Percentiles rank a stretch among this genome's conserved stretches.
phyloP scores from a whole-genome alignment of 1,140 invertebrate genomes.

The Octopus bimaculoides region DNA sequence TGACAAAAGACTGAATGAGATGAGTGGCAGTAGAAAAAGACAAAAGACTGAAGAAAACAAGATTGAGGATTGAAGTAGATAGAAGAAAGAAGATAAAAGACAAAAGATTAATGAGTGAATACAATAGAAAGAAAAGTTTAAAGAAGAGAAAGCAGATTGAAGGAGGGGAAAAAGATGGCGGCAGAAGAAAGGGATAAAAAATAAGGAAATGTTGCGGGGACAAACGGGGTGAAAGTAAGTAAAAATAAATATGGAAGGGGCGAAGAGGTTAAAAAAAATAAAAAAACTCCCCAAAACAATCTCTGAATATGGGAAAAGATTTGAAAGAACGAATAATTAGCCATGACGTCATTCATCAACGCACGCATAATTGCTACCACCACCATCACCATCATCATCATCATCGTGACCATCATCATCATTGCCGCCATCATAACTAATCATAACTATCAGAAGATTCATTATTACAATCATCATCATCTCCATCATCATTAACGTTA shows the following conservation, averaged over 20 bases:
- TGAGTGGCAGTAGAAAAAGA: background rate
- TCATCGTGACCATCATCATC: too few species aligned
- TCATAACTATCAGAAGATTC: too few species aligned
- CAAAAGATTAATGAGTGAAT: background rate
- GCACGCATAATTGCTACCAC: too few species aligned
- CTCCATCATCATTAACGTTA: too few species aligned
- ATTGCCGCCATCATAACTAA: too few species aligned
- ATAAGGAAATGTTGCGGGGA: background rate
- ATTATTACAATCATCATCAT: too few species aligned
- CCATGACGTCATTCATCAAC: too few species aligned
- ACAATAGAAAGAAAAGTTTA: background rate
- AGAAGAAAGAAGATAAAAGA: background rate
- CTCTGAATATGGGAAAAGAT: too few species aligned
- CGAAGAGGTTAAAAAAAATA: background rate
- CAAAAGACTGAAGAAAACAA: background rate
- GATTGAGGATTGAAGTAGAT: background rate
- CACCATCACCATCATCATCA: too few species aligned
- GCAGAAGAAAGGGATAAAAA: background rate
- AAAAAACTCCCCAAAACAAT: too few species aligned
- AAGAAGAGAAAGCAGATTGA: background rate
- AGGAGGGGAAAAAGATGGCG: background rate
- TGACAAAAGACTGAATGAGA: background rate
- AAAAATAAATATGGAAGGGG: background rate
- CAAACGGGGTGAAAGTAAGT: background rate
- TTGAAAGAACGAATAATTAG: too few species aligned